Conservation (phyloP, 1,140 invertebrate genomes). For the Heliconius congener region DNA sequence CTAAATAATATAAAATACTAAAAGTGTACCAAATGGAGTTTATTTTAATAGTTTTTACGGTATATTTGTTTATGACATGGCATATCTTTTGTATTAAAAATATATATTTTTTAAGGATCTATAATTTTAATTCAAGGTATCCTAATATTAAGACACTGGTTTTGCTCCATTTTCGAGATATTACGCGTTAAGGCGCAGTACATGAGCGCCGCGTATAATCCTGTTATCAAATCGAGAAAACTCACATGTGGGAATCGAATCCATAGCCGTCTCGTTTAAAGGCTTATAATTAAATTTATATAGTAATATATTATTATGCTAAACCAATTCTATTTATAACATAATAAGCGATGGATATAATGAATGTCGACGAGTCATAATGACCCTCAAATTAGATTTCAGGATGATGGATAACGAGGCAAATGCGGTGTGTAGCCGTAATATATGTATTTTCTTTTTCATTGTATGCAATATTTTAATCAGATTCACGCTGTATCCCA, state of each 20-base stretch:
- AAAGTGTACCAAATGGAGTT: not conserved
- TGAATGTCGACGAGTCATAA: slow-evolving; percentile 30
- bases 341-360: slow-evolving; percentile 26
- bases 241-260: too few relatives aligned
- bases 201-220: too few relatives aligned
- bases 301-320: not conserved
- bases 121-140: too few relatives aligned
- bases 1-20: not conserved
- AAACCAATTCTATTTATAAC: slow-evolving; percentile 11
- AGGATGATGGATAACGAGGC: slow-evolving; percentile 16
- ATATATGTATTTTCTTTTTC: not conserved
- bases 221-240: too few relatives aligned
- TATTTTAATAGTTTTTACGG: not conserved
- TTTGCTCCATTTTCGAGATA: too few relatives aligned
- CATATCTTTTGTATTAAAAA: too few relatives aligned
- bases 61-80: too few relatives aligned
- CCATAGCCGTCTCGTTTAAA: too few relatives aligned
- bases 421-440: not conserved
- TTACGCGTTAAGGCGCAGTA: too few relatives aligned
- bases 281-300: not conserved
- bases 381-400: slow-evolving; percentile 36
- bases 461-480: not conserved
- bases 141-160: too few relatives aligned
- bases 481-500: too few relatives aligned
- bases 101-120: too few relatives aligned